phyloP scores from a whole-genome alignment of 2,888 invertebrate species.

The Leucania comma region DNA sequence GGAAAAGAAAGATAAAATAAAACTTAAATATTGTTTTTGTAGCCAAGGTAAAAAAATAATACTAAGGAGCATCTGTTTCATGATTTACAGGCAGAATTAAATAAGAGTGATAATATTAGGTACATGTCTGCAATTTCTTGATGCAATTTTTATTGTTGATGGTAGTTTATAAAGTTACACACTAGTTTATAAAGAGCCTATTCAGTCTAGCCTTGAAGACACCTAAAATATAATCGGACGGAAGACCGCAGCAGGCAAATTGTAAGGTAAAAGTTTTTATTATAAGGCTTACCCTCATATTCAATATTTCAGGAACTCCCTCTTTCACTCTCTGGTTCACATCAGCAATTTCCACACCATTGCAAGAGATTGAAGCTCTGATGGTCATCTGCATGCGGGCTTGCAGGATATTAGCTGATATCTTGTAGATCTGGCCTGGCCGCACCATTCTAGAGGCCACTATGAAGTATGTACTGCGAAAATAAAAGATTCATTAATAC shows the following conservation, averaged over 20 bases:
- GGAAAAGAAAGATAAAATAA: not conserved
- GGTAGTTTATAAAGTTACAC: no score
- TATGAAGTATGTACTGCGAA: slow-evolving; percentile 96
- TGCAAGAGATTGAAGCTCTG: slow-evolving; percentile 96
- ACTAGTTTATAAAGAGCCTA: no score
- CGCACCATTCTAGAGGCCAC: slow-evolving; percentile 97
- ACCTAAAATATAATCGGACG: no score
- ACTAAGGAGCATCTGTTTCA: no score
- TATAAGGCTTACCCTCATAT: slow-evolving; percentile 93
- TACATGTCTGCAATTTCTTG: no score
- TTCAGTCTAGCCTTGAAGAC: no score
- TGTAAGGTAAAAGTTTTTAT: not conserved
- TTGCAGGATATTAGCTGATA: slow-evolving; percentile 95
- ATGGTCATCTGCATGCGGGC: slow-evolving; percentile 95
- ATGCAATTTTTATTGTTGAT: no score
- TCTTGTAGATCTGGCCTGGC: slow-evolving; percentile 97
- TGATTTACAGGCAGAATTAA: no score
- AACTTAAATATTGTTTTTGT: not conserved
- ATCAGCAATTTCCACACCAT: slow-evolving; percentile 97
- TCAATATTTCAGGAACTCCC: slow-evolving; percentile 96
- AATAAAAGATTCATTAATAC: not conserved
- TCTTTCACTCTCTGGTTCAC: slow-evolving; percentile 95
- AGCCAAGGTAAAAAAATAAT: no score
- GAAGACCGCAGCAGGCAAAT: not conserved
- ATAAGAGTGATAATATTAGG: no score